Base-by-base conservation (phyloP, 2,888 invertebrate species). In the Xanthia togata region DNA sequence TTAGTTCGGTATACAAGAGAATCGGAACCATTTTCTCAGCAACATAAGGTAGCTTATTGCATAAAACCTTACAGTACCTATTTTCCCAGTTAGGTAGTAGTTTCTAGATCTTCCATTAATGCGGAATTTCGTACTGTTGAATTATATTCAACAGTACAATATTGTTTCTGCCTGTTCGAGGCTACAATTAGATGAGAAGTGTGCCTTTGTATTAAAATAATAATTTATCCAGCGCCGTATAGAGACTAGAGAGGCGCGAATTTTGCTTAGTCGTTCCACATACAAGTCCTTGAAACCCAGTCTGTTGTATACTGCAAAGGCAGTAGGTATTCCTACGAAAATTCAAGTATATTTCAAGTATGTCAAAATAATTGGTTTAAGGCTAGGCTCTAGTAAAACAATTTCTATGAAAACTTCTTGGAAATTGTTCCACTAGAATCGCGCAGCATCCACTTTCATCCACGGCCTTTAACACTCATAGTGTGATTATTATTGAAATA, bases 311-410 rank as follows among this genome's bases (percentile, higher is more conserved):
- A 44, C 23, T 50, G 50, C 73, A 74, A 64, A 73, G 55, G 63
- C 35, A 47, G n/a, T 38, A 50, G 41, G 38, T 38, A 41, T 2
- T 50, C n/a, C 55, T 41, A 73, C n/a, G 44, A 35, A 80, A 73
- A 64, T 73, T 80, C 41, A 59, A 64, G 73, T 64, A 57, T 64
- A 38, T 38, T 38, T 38, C 35, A 35, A 35, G 38, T 38, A 0
- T 50, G 50, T 41, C 55, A 57, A 73, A 80, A 50, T 80, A 80
- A 73, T 80, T 57, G 47, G 41, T 41, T 38, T 5, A 38, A 9
- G 4, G 2, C 31, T 31, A 1, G 14, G 8, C 20, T 31, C 4
- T 35, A 31, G 11, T 20, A 38, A 4, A 63, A 14, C 14, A 38
- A 38, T 63, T 38, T 63, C 23, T 38, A 14, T 38, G 14, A n/a